Evolutionary conservation across 2,113 vertebrate species (phyloP).

Genomic region (Caloenas nicobarica): DNA sequence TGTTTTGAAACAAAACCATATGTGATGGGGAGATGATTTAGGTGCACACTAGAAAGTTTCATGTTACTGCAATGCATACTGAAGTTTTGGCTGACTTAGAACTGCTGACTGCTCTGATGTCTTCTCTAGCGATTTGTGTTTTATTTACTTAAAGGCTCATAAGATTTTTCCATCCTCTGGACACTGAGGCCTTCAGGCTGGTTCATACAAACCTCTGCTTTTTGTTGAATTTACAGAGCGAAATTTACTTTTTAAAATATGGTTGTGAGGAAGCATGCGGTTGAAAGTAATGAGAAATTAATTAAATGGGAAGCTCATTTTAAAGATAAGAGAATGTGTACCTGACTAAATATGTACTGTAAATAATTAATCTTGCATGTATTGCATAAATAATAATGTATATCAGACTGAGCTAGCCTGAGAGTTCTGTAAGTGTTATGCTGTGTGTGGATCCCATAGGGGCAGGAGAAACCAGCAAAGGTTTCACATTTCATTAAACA

Average conservation of each 20-base stretch:
- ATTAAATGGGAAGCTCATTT: not conserved
- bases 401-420: not conserved
- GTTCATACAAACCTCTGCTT: not conserved
- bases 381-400: not conserved
- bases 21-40: not conserved
- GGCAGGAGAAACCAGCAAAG: not conserved
- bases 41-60: not conserved
- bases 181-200: not conserved
- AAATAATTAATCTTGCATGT: not conserved
- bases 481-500: not conserved
- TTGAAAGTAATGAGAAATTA: not conserved
- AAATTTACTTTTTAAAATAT: not conserved
- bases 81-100: not conserved
- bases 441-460: not conserved
- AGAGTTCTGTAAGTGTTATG: not conserved
- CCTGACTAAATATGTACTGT: not conserved
- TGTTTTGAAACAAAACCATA: not conserved
- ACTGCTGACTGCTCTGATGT: not conserved
- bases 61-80: not conserved
- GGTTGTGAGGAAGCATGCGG: fast-evolving
- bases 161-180: not conserved
- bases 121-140: not conserved
- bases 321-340: not conserved
- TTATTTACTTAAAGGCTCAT: not conserved
- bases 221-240: not conserved